These are phyloP conservation scores for Hirudo medicinalis DNA, from an alignment of 1,140 invertebrate genomes.

Conservation along the genomic window DNA sequence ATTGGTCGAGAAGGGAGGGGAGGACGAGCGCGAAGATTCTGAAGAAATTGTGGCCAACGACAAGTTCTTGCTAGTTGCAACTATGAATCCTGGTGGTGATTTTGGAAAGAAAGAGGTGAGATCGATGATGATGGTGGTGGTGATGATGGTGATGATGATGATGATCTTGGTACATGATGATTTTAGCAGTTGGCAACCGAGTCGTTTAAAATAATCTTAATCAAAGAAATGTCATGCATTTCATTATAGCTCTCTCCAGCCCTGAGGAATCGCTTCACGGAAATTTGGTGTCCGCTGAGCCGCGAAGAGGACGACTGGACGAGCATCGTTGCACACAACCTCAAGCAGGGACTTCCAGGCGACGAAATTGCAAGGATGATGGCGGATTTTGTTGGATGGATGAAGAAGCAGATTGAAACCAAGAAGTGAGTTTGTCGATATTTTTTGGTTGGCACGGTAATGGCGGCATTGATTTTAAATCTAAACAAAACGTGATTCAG, in stretches of 20 bases:
- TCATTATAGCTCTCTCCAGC: conserved; percentile 71
- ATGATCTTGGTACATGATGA: not conserved
- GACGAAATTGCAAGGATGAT: conserved; percentile 51
- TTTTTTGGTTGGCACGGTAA: no score
- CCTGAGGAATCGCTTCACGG: conserved; percentile 89
- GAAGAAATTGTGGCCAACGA: conserved; percentile 50
- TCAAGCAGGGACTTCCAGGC: conserved; percentile 45
- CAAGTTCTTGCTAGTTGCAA: conserved; percentile 82
- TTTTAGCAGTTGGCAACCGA: no score
- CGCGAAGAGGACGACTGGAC: conserved; percentile 57
- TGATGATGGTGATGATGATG: no score
- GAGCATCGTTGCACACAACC: conserved; percentile 65
- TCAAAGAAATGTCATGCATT: no score
- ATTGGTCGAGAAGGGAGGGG: conserved; percentile 64
- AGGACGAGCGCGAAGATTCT: conserved; percentile 25
- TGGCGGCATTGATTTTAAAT: no score
- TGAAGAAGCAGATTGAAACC: conserved; percentile 55
- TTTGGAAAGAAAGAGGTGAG: conserved; percentile 91
- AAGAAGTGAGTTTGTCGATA: conserved; percentile 43
- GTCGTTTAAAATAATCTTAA: no score
- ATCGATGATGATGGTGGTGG: no score
- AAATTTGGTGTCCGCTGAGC: conserved; percentile 87
- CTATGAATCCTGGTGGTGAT: conserved; percentile 99
- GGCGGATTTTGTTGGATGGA: conserved; percentile 66
- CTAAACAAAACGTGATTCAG: conserved; percentile 27